Evolutionary conservation across 2,888 invertebrate genomes (phyloP).

Genomic region (Leucozona laternaria): DNA sequence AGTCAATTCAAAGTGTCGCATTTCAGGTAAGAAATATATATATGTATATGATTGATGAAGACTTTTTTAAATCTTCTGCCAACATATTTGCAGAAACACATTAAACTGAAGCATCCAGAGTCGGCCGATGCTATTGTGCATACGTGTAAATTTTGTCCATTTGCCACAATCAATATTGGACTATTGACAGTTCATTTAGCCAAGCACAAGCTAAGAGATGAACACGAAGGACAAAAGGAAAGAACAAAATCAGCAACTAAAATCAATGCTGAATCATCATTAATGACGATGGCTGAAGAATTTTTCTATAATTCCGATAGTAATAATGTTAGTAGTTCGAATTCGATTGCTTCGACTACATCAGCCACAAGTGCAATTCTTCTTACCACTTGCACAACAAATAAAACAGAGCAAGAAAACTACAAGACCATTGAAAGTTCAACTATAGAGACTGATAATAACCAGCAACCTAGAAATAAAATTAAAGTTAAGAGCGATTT

Average conservation of each 20-base stretch:
- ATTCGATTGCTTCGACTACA: constrained; percentile 34
- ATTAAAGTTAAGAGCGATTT: constrained; percentile 82
- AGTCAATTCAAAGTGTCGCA: constrained; percentile 91
- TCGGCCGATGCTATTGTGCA: constrained; percentile 86
- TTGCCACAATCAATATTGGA: constrained; percentile 81
- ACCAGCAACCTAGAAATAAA: constrained; percentile 77
- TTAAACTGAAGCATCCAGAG: constrained; percentile 91
- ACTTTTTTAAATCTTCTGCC: background rate
- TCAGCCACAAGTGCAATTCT: constrained; percentile 19
- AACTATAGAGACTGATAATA: constrained; percentile 71
- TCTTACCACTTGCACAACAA: constrained; percentile 10
- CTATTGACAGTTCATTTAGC: constrained; percentile 81
- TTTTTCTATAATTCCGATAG: constrained; percentile 42
- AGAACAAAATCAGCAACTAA: constrained; percentile 11
- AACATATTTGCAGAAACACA: constrained; percentile 85
- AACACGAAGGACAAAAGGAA: constrained; percentile 51
- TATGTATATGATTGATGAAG: no score
- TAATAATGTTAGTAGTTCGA: constrained; percentile 48
- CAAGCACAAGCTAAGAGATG: constrained; percentile 79
- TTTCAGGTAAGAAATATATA: constrained; percentile 85
- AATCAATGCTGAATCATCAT: background rate
- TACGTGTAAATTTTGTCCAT: constrained; percentile 81
- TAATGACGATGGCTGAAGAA: constrained; percentile 19
- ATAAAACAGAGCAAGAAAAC: constrained; percentile 31
- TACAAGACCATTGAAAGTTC: constrained; percentile 58